Conservation (phyloP, 1,140 invertebrate species). For the Drosophila aff. region DNA sequence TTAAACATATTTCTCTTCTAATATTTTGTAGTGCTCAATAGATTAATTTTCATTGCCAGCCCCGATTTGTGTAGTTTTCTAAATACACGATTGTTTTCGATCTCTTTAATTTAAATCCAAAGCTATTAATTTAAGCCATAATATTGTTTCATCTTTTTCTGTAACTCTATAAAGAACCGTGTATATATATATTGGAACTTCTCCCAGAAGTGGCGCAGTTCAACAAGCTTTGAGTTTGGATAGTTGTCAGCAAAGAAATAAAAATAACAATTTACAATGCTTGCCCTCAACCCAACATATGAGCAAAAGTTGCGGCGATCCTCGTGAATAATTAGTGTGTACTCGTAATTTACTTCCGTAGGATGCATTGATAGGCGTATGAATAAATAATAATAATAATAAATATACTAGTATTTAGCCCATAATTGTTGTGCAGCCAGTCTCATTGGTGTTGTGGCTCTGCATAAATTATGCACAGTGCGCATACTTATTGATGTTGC, state of each 20-base stretch:
- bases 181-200: conserved; percentile 2
- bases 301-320: conserved; percentile 17
- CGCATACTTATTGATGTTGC: conserved; percentile 39
- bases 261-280: neutral
- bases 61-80: neutral
- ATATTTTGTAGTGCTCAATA: neutral
- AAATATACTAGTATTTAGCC: conserved; percentile 47
- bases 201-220: no score
- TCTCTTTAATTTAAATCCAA: neutral
- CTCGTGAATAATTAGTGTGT: conserved; percentile 50
- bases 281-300: neutral
- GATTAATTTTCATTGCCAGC: neutral
- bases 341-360: conserved; percentile 49
- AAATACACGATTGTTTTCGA: no score
- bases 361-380: conserved; percentile 50
- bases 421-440: conserved; percentile 31
- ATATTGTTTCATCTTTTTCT: neutral
- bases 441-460: conserved; percentile 37
- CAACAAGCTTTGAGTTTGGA: neutral
- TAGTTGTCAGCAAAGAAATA: neutral
- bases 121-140: neutral
- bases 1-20: neutral
- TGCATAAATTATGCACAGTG: conserved; percentile 55
- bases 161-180: neutral
- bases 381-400: conserved; percentile 58